A percentile compares a stretch with the other conserved stretches of the same genome.
These are phyloP conservation scores for Scarus forsteni DNA, from an alignment of 2,797 vertebrate species.

Conservation along the genomic window DNA sequence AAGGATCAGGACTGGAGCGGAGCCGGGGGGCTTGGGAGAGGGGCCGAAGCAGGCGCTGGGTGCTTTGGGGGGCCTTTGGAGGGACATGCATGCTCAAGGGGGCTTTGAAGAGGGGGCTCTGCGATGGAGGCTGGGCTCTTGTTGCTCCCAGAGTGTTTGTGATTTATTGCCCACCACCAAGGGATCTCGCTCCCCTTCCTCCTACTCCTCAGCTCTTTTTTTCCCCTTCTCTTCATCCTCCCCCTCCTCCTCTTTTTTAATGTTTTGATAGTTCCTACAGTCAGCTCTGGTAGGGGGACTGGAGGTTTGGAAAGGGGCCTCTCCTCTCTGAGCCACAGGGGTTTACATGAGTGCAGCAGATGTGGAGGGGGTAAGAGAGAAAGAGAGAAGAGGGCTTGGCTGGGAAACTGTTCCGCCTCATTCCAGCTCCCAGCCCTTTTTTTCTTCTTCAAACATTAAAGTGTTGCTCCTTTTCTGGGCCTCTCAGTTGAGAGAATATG, in stretches of 20 bases:
- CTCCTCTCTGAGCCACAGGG: conserved; percentile 77
- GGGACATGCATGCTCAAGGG: conserved; percentile 56
- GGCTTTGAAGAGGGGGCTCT: conserved; percentile 71
- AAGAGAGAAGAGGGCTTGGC: conserved; percentile 63
- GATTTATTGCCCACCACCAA: conserved; percentile 84
- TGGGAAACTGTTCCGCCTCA: conserved; percentile 79
- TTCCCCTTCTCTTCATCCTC: conserved; percentile 22
- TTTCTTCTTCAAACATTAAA: conserved; percentile 66
- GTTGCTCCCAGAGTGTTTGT: conserved; percentile 78
- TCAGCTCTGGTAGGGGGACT: conserved; percentile 65
- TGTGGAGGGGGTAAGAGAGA: conserved; percentile 77
- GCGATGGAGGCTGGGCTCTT: conserved; percentile 70
- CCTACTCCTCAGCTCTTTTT: conserved; percentile 56
- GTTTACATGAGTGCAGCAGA: conserved; percentile 87
- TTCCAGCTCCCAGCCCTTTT: conserved; percentile 69
- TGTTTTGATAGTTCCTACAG: conserved; percentile 84
- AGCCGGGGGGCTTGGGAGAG: conserved; percentile 51
- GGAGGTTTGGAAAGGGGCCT: conserved; percentile 73
- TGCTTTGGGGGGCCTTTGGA: conserved; percentile 21
- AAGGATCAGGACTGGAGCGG: conserved; percentile 55
- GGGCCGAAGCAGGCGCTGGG: conserved; percentile 33
- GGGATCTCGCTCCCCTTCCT: conserved; percentile 76
- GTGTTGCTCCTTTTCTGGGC: conserved; percentile 76
- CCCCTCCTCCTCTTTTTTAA: conserved; percentile 56
- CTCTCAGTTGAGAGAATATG: conserved; percentile 68